Base-by-base conservation (phyloP, 1,140 invertebrate genomes). In the Panonychus citri region DNA sequence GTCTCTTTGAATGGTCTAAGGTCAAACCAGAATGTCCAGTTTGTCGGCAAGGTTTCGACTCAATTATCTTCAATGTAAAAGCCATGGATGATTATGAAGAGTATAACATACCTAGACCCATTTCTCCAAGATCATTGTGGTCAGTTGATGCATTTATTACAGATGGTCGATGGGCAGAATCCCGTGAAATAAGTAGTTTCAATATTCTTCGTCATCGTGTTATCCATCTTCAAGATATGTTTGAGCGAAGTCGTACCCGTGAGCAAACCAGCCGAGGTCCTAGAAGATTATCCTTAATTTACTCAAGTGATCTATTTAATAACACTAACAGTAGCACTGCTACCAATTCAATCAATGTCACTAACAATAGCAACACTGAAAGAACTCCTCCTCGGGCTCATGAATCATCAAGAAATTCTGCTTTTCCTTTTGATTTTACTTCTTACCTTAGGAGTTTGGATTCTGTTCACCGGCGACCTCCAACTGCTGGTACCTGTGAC, bases 11-110 rank as follows among this genome's bases (percentile, higher is more conserved):
- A 65, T 95, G 90, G 90, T 89, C 87, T 37, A 91, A 90, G 73
- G 81, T 91, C 10, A 91, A 93, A 70, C 76, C 85, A 15, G 87
- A 86, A 65, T 95, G 90, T 70, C 90, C 90, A 4, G 70, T 95
- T 0, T 95, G 90, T 70, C 93, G 94, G 64, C 83, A 88, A 65
- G 76, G 77, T 5, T 93, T 94, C 66, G 82, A 79, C 62, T 82
- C 81, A 5, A 93, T 94, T 39, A 85, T 91, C 61, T 85, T 91
- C 67, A 91, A 87, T 77, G 81, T 93, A 3, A 77, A 80, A 60
- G 83, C 83, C 1, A 80, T 82, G 67, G 75, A 81, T 60, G 83
- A 89, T 63, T 91, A 85, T 70, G 86, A 93, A 63, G 78, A 86
- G 59, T 87, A 88, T 66, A 73, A 79, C 65, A 76, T 87, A 13